Percentiles rank a stretch among this genome's conserved stretches.
Evolutionary conservation across 2,888 invertebrate species (phyloP).

Genomic region (Ectemnius lituratus): DNA sequence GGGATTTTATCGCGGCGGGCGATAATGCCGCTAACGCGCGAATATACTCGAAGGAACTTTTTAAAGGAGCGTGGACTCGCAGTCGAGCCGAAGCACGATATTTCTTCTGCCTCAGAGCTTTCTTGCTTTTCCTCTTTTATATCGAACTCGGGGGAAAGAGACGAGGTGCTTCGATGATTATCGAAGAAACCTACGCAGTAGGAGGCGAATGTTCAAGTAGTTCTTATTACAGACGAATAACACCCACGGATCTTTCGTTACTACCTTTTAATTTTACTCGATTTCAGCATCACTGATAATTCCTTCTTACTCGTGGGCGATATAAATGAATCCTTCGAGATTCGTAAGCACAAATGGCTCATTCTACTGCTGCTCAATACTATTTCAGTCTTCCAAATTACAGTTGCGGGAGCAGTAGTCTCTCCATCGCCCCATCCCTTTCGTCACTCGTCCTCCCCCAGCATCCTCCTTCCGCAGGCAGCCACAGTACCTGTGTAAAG

Average conservation of each 20-base stretch:
- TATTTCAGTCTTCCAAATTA: slow-evolving; percentile 67
- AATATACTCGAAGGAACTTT: slow-evolving; percentile 55
- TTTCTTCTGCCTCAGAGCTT: slow-evolving; percentile 14
- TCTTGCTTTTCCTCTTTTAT: slow-evolving; percentile 7
- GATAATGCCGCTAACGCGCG: slow-evolving; percentile 67
- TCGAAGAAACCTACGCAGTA: background rate
- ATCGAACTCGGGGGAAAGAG: slow-evolving; percentile 9
- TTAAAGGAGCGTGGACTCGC: slow-evolving; percentile 44
- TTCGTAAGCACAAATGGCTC: slow-evolving; percentile 60
- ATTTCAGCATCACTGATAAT: slow-evolving; percentile 15
- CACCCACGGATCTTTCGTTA: background rate
- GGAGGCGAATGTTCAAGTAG: background rate
- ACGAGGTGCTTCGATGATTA: background rate
- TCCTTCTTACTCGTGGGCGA: slow-evolving; percentile 51
- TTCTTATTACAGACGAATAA: background rate
- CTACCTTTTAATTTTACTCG: slow-evolving; percentile 60
- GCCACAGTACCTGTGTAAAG: background rate
- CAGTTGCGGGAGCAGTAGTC: slow-evolving; percentile 50
- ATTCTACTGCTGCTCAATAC: slow-evolving; percentile 59
- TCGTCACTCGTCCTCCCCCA: background rate
- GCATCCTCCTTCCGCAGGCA: background rate
- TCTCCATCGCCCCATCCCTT: slow-evolving; percentile 16
- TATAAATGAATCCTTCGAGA: slow-evolving; percentile 70
- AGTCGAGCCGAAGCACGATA: slow-evolving; percentile 19
- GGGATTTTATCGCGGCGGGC: slow-evolving; percentile 70